Base-by-base conservation (phyloP, 2,113 vertebrate genomes). In the Cyanocitta stelleri region DNA sequence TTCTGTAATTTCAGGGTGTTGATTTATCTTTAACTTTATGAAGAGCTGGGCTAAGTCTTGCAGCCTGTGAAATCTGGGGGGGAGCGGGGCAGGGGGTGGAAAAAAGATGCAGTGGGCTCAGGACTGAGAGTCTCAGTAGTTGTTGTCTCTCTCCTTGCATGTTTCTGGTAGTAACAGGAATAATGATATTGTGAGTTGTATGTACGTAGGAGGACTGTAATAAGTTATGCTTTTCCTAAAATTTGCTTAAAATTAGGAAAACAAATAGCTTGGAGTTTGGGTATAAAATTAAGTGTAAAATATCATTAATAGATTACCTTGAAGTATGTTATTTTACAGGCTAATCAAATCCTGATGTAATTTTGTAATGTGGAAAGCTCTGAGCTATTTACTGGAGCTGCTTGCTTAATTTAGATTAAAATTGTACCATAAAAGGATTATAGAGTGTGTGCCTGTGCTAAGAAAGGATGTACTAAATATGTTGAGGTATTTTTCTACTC, bases 321-420 rank as follows among this genome's bases (percentile, higher is more conserved):
- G 20, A 72, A 66, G n/a, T 37, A 10, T 1, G 12, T 76, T 88
- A 77, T 56, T 87, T 95, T 89, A 52, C 82, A 87, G 35, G 27
- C 79, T 74, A 92, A 84, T 89, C 69, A 72, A 79, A 51, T 93
- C 37, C 49, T 52, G 59, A 68, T 89, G 48, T 61, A 54, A 61
- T 76, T 92, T 85, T 78, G 32, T 55, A 79, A 30, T 30, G 32
- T 68, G 67, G 81, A 87, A 94, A 82, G 41, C 81, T 81, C 18
- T 67, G 77, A 92, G 73, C 83, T 90, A 56, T 93, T 78, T 75
- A 71, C 52, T 76, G 68, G 79, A 77, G 89, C 85, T 82, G 30
- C 84, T 89, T 93, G 62, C 93, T 95, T 91, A 75, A 91, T 95
- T 91, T 91, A 89, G 78, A 77, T 79, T 79, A 83, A 82, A 91